Evolutionary conservation across 2,797 vertebrate genomes (phyloP).

Genomic region (Danio aesculapii): DNA sequence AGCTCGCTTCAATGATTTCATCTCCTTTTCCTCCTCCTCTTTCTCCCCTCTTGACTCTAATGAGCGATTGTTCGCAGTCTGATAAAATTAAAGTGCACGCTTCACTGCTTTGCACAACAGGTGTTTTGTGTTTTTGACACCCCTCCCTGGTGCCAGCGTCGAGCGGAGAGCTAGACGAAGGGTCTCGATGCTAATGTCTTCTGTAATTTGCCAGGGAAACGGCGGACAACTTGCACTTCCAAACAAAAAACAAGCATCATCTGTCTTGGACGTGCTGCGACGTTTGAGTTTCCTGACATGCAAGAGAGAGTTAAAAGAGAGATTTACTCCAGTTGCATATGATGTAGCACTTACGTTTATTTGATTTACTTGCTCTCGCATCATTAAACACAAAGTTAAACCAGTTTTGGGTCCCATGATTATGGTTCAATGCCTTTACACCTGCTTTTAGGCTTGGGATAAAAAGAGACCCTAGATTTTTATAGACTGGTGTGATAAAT

Average conservation of each 20-base stretch:
- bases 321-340: not conserved
- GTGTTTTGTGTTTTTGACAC: constrained; percentile 81
- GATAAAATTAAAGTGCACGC: constrained; percentile 97
- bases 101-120: constrained; percentile 92
- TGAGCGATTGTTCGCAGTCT: constrained; percentile 93
- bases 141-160: constrained; percentile 58
- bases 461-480: not conserved
- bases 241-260: not conserved
- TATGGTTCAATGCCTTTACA: not conserved
- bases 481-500: not conserved
- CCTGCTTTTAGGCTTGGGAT: not conserved
- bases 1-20: constrained; percentile 85
- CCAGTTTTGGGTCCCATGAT: not conserved
- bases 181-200: constrained; percentile 54
- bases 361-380: not conserved
- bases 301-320: not conserved
- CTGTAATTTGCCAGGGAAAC: constrained; percentile 41
- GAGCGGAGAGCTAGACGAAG: constrained; percentile 57
- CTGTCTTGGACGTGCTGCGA: not conserved
- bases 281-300: not conserved
- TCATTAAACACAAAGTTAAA: not conserved
- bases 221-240: constrained; percentile 2
- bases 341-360: not conserved
- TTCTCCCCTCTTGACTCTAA: constrained; percentile 89
- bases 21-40: constrained; percentile 52